Conservation (phyloP, 1,140 invertebrate genomes). For the Diplogasteroides magnus region DNA sequence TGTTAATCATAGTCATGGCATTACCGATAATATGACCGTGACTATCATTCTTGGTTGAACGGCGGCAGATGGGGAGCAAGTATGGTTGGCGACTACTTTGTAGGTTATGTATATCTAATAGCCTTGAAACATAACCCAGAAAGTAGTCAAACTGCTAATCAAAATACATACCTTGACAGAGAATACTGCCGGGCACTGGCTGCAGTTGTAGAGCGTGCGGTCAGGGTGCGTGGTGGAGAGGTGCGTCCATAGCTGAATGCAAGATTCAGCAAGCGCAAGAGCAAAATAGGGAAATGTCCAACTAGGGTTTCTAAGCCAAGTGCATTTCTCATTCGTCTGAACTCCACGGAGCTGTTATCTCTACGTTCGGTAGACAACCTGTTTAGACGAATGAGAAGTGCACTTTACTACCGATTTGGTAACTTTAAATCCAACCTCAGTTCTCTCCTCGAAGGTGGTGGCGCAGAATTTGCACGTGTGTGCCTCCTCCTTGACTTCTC, state of each 20-base stretch:
- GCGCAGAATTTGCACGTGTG: not conserved
- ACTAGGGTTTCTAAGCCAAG: not conserved
- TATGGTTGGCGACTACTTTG: no score
- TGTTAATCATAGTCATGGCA: no score
- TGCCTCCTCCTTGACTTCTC: not conserved
- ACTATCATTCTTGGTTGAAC: no score
- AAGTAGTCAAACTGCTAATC: not conserved
- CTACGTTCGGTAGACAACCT: no score
- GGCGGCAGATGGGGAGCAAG: not conserved
- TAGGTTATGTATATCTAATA: no score
- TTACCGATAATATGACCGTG: no score
- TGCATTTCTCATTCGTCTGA: not conserved
- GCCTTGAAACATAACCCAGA: not conserved
- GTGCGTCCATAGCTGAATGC: conserved; percentile 44
- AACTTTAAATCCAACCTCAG: no score
- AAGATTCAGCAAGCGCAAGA: no score
- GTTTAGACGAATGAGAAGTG: no score
- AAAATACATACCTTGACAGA: conserved; percentile 33
- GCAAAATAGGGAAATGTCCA: not conserved
- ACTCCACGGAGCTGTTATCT: not conserved
- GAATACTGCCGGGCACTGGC: conserved; percentile 42
- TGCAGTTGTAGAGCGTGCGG: conserved; percentile 48
- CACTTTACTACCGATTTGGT: no score
- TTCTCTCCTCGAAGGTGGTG: not conserved
- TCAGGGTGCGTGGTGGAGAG: conserved; percentile 49